Conservation (phyloP, 2,113 vertebrate genomes). For the Cercocebus atys region DNA sequence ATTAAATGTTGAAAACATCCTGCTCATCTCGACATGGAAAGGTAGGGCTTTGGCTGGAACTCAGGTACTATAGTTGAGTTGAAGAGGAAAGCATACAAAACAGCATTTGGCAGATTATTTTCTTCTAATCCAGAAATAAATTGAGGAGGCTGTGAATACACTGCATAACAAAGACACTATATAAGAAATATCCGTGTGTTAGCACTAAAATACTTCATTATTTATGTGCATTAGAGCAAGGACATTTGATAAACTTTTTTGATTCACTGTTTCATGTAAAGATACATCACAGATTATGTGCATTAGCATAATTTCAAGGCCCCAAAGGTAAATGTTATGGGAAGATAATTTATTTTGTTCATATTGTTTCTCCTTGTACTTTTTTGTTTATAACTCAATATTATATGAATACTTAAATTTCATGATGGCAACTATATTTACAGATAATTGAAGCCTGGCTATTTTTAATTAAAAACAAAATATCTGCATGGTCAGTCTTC, state of each 20-base stretch:
- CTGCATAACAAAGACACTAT: neutral
- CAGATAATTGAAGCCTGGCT: neutral
- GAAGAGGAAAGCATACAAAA: neutral
- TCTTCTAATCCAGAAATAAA: neutral
- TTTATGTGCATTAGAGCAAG: neutral
- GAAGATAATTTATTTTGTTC: neutral
- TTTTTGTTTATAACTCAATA: neutral
- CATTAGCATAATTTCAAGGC: neutral
- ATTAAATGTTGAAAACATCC: neutral
- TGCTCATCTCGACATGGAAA: neutral
- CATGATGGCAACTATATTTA: neutral
- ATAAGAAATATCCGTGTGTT: neutral
- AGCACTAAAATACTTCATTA: neutral
- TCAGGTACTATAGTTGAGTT: neutral
- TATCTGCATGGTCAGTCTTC: neutral
- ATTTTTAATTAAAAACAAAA: neutral
- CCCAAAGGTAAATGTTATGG: neutral
- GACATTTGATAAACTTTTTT: neutral
- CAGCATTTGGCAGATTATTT: neutral
- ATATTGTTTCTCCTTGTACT: fast-evolving
- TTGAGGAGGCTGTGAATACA: neutral
- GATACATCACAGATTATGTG: neutral
- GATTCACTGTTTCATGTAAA: neutral
- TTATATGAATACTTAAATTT: neutral
- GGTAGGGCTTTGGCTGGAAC: neutral